Evolutionary conservation across 2,888 invertebrate species (phyloP), one percentile per base, ranked within the genome.

Genomic region (Antitype chi): DNA sequence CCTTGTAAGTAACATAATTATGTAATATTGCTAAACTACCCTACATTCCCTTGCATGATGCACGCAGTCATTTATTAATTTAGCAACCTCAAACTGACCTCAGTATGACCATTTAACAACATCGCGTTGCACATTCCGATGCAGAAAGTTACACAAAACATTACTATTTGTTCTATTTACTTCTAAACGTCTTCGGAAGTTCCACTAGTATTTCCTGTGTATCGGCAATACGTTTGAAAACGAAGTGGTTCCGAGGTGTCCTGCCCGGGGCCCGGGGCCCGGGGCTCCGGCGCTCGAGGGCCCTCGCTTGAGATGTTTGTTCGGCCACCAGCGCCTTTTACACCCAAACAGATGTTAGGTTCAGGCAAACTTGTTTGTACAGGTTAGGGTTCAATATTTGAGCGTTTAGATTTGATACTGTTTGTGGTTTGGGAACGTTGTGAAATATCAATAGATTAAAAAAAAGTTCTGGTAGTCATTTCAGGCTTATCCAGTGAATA

Each of bases 281-380:
- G 64, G 53, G 59, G 63, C 80, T 87, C 55, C 52, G 64, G 53
- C 59, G 66, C 80, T 87, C 85, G 82, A 87, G 87, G 72, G 70
- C 76, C 52, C 84, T 85, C 81, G 76, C 75, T 72, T 66, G 59
- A 87, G 81, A 70, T 80, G 82, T 87, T 87, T 87, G 83, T 76
- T 49, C 81, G 80, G 78, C 85, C 82, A 87, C 81, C 81, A 76
- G 74, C 79, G 80, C 81, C 86, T 83, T 85, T 81, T 87, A 76
- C 67, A 60, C 80, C 71, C 85, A 78, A 84, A 84, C 84, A 79
- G 87, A 80, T 70, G 77, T 76, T 67, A 76, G 67, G 71, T 82
- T 69, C 62, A 70, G 38, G 52, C 47, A 55, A 52, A 47, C 69
- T 68, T 70, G 68, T 84, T 84, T 80, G 73, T 23, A 53, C 53